These are phyloP conservation scores for Penaeus monodon DNA, from an alignment of 2,888 invertebrate species.

Conservation along the genomic window DNA sequence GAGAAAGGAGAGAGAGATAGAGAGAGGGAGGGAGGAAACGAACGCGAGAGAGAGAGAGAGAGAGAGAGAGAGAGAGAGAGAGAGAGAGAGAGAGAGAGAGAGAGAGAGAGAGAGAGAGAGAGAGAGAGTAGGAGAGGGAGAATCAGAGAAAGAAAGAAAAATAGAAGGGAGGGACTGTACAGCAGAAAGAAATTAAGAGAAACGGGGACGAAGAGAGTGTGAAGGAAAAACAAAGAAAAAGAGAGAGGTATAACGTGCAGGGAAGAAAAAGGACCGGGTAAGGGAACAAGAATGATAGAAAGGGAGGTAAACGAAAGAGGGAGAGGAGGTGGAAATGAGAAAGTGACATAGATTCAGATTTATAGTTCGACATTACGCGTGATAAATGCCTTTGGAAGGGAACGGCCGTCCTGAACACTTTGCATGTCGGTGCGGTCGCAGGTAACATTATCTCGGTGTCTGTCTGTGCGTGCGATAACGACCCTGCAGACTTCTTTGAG, in stretches of 20 bases:
- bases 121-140: background rate
- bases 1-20: constrained; percentile 13
- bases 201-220: constrained; percentile 2
- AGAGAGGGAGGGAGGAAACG: background rate
- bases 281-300: background rate
- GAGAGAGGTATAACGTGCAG: background rate
- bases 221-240: background rate
- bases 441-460: no score
- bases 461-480: no score
- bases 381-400: background rate
- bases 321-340: background rate
- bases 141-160: background rate
- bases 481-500: no score
- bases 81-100: constrained; percentile 11
- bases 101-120: constrained; percentile 3
- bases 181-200: constrained; percentile 5
- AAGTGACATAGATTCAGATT: background rate
- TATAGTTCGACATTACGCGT: background rate
- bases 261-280: background rate
- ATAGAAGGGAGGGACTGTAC: background rate
- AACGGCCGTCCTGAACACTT: background rate
- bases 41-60: no score
- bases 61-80: background rate
- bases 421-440: no score
- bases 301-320: background rate